Base-by-base conservation (phyloP, 2,797 vertebrate genomes). In the Sebastes hubbsi region DNA sequence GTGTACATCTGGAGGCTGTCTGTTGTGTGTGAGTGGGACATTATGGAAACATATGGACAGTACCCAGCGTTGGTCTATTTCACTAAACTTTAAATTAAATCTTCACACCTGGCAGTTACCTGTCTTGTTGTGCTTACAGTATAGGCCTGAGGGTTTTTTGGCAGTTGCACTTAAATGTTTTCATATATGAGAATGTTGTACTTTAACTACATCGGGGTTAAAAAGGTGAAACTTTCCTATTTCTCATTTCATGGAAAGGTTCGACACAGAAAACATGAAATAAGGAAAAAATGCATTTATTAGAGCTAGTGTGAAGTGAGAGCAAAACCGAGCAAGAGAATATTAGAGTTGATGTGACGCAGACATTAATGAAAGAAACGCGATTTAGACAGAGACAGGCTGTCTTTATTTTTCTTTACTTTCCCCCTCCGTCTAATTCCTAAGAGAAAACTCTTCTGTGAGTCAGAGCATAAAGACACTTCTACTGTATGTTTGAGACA, bases 21-120 rank as follows among this genome's bases (percentile, higher is more conserved):
- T 74, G 64, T 75, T 65, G 56, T 79, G 75, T 84, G 72, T 67
- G 60, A 78, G 61, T 61, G 32, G 75, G 75, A 77, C 67, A 70
- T 71, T 73, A 80, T 76, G 68, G 72, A 88, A 86, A 86, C 91
- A 93, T 89, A 92, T 90, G 88, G 89, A 73, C 68, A 65, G 72
- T 72, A 72, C 64, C 67, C 73, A 80, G 79, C 49, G 6, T 16
- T 52, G 36, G 56, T 64, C 73, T 85, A 16, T 87, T 83, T 85
- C 82, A 77, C 80, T 90, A 72, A 90, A 86, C 78, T 88, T 91
- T 89, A 89, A 91, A 87, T 92, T 10, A 87, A 84, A 88, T 78
- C 61, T 77, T 72, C 87, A 87, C 86, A 88, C 78, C 86, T 90
- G 83, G 80, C 63, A 76, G 55, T 72, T 54, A 55, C 24, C 46